phyloP scores from a whole-genome alignment of 2,888 invertebrate species.

The Hanleya hanleyi region DNA sequence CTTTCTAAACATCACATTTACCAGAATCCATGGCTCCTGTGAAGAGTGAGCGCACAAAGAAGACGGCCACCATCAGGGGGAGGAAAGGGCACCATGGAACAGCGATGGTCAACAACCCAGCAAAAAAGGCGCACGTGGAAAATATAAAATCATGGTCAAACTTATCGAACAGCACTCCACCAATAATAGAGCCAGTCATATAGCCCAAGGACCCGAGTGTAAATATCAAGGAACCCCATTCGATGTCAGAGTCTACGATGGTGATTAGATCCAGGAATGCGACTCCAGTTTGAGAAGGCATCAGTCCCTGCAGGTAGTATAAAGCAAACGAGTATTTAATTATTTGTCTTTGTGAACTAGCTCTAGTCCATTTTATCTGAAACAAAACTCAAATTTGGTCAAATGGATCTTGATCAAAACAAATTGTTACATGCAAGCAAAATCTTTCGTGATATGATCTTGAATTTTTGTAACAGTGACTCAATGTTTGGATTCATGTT shows the following conservation, averaged over 20 bases:
- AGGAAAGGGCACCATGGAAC: not conserved
- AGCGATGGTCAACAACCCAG: not conserved
- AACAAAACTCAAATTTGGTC: too few species aligned
- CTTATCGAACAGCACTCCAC: not conserved
- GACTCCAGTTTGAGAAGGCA: conserved; percentile 1
- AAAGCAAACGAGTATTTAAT: too few species aligned
- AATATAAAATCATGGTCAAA: not conserved
- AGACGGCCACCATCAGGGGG: not conserved
- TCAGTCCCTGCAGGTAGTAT: not conserved
- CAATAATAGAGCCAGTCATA: not conserved
- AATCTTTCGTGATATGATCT: too few species aligned
- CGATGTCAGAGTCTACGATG: not conserved
- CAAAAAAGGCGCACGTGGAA: not conserved
- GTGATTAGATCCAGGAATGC: not conserved
- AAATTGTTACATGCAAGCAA: too few species aligned
- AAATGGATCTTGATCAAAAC: too few species aligned
- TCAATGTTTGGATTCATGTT: too few species aligned
- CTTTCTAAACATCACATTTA: too few species aligned
- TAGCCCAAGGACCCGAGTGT: not conserved
- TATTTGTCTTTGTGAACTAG: too few species aligned
- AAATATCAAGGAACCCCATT: not conserved
- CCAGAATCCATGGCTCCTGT: not conserved
- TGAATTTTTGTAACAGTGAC: too few species aligned
- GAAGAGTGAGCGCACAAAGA: not conserved
- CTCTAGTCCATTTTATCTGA: too few species aligned